A percentile compares a stretch with the other conserved stretches of the same genome.
Conservation (phyloP, 2,113 vertebrate genomes). For the Taxidea taxus region DNA sequence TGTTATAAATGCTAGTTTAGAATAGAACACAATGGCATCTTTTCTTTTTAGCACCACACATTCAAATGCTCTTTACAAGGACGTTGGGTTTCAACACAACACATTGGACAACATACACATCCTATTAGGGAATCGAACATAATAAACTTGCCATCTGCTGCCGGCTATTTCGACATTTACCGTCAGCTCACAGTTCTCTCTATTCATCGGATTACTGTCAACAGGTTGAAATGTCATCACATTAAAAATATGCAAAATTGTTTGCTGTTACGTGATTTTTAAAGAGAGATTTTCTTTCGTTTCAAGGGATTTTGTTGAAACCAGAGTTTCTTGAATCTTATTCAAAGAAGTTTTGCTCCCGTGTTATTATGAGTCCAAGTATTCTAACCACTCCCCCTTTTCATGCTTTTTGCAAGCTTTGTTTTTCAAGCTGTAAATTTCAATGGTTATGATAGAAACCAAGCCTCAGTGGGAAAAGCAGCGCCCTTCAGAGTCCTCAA, state of each 20-base stretch:
- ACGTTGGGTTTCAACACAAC: constrained; percentile 15
- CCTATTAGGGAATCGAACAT: constrained; percentile 32
- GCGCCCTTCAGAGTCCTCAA: constrained; percentile 13
- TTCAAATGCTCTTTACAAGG: constrained; percentile 14
- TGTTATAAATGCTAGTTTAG: constrained; percentile 7
- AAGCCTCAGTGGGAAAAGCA: constrained; percentile 44
- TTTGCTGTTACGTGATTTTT: background rate
- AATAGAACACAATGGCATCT: constrained; percentile 27
- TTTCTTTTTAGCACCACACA: constrained; percentile 30
- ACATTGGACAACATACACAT: constrained; percentile 30
- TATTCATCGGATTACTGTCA: constrained; percentile 14
- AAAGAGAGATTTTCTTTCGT: background rate
- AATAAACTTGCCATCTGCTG: constrained; percentile 39
- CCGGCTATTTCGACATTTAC: constrained; percentile 38
- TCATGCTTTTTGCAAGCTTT: constrained; percentile 25
- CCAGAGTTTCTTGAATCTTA: background rate
- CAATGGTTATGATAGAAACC: constrained; percentile 29
- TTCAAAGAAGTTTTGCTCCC: constrained; percentile 23
- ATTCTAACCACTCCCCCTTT: background rate
- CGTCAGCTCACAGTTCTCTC: constrained; percentile 17
- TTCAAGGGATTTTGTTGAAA: constrained; percentile 16
- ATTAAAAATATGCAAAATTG: constrained; percentile 21
- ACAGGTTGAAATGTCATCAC: background rate
- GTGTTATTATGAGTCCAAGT: constrained; percentile 8
- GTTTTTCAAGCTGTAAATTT: constrained; percentile 46